A percentile compares a stretch with the other conserved stretches of the same genome.
These are phyloP conservation scores for Onthophagus sagittarius DNA, from an alignment of 2,888 invertebrate species.

Conservation along the genomic window DNA sequence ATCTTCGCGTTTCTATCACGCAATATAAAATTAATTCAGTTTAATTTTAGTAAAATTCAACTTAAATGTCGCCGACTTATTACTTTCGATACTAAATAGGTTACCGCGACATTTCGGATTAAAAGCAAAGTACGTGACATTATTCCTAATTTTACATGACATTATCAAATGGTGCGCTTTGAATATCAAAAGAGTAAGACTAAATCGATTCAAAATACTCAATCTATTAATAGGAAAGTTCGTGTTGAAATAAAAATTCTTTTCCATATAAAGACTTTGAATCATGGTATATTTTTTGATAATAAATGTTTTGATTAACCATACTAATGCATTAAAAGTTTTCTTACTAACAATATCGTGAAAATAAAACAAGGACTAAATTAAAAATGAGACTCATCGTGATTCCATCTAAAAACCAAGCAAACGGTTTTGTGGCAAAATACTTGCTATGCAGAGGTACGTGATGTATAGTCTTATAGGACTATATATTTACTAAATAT, in stretches of 20 bases:
- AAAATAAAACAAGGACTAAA: background rate
- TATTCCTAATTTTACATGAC: background rate
- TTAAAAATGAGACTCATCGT: background rate
- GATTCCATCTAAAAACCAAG: background rate
- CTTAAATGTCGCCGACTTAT: background rate
- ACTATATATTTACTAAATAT: no score
- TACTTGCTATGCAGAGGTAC: no score
- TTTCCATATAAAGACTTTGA: background rate
- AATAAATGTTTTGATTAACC: background rate
- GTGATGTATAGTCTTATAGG: no score
- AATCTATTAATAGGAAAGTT: no score
- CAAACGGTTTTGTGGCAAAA: background rate
- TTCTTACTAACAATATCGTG: background rate
- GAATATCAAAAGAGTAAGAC: background rate
- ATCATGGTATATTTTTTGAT: background rate
- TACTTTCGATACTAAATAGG: background rate
- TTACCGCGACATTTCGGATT: background rate
- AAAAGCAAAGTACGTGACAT: background rate
- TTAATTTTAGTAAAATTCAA: background rate
- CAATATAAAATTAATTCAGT: no score
- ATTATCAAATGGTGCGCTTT: background rate
- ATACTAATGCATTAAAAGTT: background rate
- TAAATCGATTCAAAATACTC: no score
- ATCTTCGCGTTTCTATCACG: no score
- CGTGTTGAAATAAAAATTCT: no score